Base-by-base conservation (phyloP, 2,797 vertebrate genomes). In the Pachyuromys duprasi region DNA sequence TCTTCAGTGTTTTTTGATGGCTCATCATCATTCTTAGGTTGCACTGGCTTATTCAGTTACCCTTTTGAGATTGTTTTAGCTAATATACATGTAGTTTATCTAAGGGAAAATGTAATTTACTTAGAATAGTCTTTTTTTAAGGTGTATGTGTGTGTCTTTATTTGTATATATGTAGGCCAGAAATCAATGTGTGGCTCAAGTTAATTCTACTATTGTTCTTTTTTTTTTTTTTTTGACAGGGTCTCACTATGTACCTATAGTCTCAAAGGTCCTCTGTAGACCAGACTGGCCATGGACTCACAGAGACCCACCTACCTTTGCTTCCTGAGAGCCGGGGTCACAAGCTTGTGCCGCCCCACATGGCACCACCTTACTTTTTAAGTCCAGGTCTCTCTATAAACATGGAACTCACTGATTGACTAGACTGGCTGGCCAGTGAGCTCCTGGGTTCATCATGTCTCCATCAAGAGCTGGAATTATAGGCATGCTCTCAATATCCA, bases 41-140 rank as follows among this genome's bases (percentile, higher is more conserved):
- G 20, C 63, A 87, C 81, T 91, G 28, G 75, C 49, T 86, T 82
- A 93, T 17, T 93, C 60, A 80, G 39, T 18, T 70, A 89, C 81
- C 12, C 11, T 74, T 86, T 55, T 67, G 49, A 81, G 39, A 60
- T 84, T 87, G 79, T 65, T 84, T 92, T 69, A 57, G 53, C 11
- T 82, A 9, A 31, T 26, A 63, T 20, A 18, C 26, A 60, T 28
- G n/a, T 36, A 55, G 20, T 80, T 62, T 82, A 72, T 39, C 60
- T 94, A 78, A 67, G n/a, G 8, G 90, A 86, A 94, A 91, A 53
- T 88, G 70, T 84, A 88, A 28, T 42, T 72, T 82, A 36, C 39
- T 80, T 33, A 70, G 22, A 83, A 39, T 62, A 94, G 79, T 80
- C 91, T 69, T 86, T 14, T 26, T 6, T 55, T 53, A 42, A 49